Base-by-base conservation (phyloP, 1,140 invertebrate species). In the Aphaenogaster ashmeadi region DNA sequence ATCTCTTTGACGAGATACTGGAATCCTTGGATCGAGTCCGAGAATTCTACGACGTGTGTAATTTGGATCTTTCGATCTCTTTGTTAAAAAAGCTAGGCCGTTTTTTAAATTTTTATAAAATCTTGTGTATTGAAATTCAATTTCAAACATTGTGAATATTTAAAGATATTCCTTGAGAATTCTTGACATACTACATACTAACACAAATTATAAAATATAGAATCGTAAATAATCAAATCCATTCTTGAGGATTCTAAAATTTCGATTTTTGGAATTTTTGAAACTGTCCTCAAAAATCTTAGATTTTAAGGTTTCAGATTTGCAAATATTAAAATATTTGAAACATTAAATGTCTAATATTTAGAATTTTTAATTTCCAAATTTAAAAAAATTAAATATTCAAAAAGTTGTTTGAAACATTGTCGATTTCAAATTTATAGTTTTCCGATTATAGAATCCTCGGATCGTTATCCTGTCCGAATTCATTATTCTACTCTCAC, bases 391-490 rank as follows among this genome's bases (percentile, higher is more conserved):
- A 44, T 60, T 27, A 41, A 47, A 60, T 60, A 60, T 18, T 50
- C 13, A 13, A 8, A 7, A 15, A 69, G 27, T 36, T n/a, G 11
- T 27, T 47, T 9, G 8, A 3, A 41, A 41, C 6, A 54, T 54
- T 41, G 7, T 18, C 5, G 15, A 52, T 18, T 67, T 50, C 36
- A 36, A 18, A 33, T 47, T 18, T 47, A 50, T 21, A 52, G 6
- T 18, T 38, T 52, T 38, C 21, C n/a, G 33, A 15, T 80, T 54
- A 38, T 47, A 60, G 41, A 84, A 84, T 84, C n/a, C 80, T 84
- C 80, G 80, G 80, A 58, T 33, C 27, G 13, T 38, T 74, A 75
- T 38, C 8, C 8, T 75, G n/a, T 41, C 36, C 41, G 33, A 47
- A 84, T 75, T 81, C 7, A 74, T 50, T 44, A 50, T 38, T 27